Percentiles rank a stretch among this genome's conserved stretches.
phyloP scores from a whole-genome alignment of 92 coral and sea anemone genomes.

The Phenganax stokvisi region DNA sequence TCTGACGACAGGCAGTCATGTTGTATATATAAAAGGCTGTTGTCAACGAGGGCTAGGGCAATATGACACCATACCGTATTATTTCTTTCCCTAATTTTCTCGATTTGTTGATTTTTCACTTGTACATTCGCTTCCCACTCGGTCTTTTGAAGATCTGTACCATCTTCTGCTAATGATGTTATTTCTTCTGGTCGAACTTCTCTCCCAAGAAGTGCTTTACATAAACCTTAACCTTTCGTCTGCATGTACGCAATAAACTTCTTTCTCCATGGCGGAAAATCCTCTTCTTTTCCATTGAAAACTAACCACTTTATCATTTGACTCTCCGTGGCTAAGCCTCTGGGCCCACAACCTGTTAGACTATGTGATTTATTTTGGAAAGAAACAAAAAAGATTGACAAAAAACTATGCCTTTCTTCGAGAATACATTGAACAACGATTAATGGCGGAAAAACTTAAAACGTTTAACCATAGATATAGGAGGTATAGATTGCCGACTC shows the following conservation, averaged over 20 bases:
- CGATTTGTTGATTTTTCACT: not conserved
- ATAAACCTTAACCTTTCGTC: conserved; percentile 4
- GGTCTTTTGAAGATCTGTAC: not conserved
- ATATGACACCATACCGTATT: conserved; percentile 28
- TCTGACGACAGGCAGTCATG: conserved; percentile 28
- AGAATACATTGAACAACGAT: no score
- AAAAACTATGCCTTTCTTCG: not conserved
- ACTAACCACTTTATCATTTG: conserved; percentile 1
- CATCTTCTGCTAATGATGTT: not conserved
- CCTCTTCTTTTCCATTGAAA: not conserved
- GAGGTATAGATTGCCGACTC: no score
- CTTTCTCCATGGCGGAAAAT: not conserved
- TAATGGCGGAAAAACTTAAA: no score
- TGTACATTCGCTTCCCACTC: conserved; percentile 2
- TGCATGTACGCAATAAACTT: not conserved
- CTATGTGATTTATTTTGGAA: not conserved
- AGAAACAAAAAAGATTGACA: not conserved
- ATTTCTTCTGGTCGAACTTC: not conserved
- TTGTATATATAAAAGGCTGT: conserved; percentile 14
- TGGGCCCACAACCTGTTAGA: conserved; percentile 11
- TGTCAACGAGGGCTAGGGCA: conserved; percentile 3
- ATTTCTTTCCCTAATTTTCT: not conserved
- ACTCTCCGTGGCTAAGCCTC: not conserved
- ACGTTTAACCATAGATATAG: no score
- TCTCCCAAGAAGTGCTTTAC: conserved; percentile 1